Evolutionary conservation across 2,888 invertebrate genomes (phyloP), one percentile per base, ranked within the genome.

Genomic region (Creontiades dilutus): DNA sequence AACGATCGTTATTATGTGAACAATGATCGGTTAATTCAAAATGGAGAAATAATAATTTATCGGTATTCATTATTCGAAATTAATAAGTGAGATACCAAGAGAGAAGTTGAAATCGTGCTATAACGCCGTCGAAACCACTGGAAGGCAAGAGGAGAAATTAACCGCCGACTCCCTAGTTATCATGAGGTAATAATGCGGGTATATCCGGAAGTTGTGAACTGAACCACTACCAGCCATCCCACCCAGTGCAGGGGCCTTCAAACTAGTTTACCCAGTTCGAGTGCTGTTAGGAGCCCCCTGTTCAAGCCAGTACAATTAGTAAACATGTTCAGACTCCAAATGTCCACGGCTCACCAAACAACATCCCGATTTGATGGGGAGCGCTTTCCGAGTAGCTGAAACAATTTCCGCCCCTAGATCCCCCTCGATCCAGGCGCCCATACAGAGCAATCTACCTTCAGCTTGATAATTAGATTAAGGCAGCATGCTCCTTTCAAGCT

Each of bases 101-200:
- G 11, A 52, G 16, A 2, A 5, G 52, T 52, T 52, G 11, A 3
- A 13, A 13, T 52, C 52, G 13, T 14, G 52, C 52, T 16, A 52
- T 27, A 23, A 68, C 23, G 27, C 27, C 12, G 68, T 23, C 23
- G 7, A 27, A 23, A 68, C 68, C 27, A 68, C 23, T 68, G 27
- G 9, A 68, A 19, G 23, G 27, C 68, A 23, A 0, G 68, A 7
- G 5, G 23, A 13, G 68, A 27, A 68, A 68, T 23, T 68, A 68
- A 68, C 68, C 68, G 23, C 11, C 23, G 7, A 68, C 27, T 12
- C 23, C 9, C 78, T 5, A 11, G n/a, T 78, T 78, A 78, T 46
- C 78, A 78, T 47, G 47, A 46, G 78, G 78, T 78, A 78, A 78
- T 78, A 78, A 78, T 78, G 78, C 78, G 78, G 78, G 78, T 46